Evolutionary conservation across 2,888 invertebrate species (phyloP).

Genomic region (Megalurothrips usitatus): DNA sequence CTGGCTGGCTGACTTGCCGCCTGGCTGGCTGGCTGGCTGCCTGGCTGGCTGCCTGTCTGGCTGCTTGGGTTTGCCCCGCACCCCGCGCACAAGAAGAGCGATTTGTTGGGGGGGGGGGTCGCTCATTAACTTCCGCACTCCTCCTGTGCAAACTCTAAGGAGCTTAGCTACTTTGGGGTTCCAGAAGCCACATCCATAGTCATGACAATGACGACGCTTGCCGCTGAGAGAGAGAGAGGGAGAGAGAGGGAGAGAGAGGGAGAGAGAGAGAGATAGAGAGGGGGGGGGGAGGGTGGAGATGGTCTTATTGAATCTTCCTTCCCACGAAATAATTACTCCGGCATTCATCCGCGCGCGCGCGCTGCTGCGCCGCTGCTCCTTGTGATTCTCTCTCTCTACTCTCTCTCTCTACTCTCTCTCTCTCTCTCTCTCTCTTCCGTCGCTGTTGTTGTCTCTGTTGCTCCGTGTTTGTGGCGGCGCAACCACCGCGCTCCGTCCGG

Average conservation of each 20-base stretch:
- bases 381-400: not conserved
- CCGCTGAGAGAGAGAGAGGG: too few relatives aligned
- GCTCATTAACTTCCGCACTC: slow-evolving; percentile 9
- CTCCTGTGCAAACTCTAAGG: not conserved
- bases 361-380: not conserved
- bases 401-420: too few relatives aligned
- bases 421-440: too few relatives aligned
- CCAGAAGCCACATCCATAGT: slow-evolving; percentile 21
- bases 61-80: too few relatives aligned
- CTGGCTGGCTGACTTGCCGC: too few relatives aligned
- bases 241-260: too few relatives aligned
- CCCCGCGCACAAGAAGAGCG: not conserved
- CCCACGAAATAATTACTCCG: not conserved
- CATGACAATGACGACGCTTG: slow-evolving; percentile 4
- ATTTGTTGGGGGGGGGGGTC: not conserved
- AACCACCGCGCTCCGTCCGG: too few relatives aligned
- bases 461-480: not conserved
- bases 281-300: not conserved
- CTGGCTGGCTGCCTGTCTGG: too few relatives aligned
- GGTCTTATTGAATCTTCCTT: not conserved
- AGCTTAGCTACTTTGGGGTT: slow-evolving; percentile 2
- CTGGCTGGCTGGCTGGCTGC: too few relatives aligned
- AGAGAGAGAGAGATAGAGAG: too few relatives aligned
- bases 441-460: too few relatives aligned
- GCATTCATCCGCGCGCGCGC: too few relatives aligned